Base-by-base conservation (phyloP, 1,140 invertebrate genomes). In the Platyscapa corneri region DNA sequence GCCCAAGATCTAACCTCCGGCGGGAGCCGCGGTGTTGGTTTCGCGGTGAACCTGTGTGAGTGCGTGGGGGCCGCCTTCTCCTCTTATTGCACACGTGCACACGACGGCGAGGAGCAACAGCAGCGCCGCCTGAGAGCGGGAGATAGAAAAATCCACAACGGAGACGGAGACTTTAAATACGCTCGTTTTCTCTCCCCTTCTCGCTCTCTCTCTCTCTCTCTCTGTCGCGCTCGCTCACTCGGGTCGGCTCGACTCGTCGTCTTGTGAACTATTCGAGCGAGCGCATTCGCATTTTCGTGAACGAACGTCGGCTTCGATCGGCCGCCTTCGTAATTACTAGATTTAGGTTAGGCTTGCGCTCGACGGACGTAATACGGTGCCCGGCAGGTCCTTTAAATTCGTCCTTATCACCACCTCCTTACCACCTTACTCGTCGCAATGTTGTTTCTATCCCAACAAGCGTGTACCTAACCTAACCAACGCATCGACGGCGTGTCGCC, bases 121-220 rank as follows among this genome's bases (percentile, higher is more conserved):
- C 86, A 65, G 86, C 89, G 87, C 86, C 76, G 75, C 46, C 79
- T 39, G 18, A 16, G 46, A 81, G 85, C 79, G 82, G 39, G 23
- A 14, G 56, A 77, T 76, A 32, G 82, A 77, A 64, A 65, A 83
- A 49, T 64, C 12, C 56, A n/a, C 20, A 70, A 56, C 30, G 27
- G 78, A 82, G 79, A 81, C 37, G 60, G n/a, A 72, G 46, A 34
- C 42, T 83, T 83, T 75, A 75, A 83, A 49, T 46, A n/a, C 27
- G 6, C 72, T 3, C 72, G 27, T 12, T 30, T 27, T 8, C 27
- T 30, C 39, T 46, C 72, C 16, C 23, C 18, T 23, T 27, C 39
- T n/a, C 72, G 3, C 39, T 3, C 27, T 14, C 18, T 8, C 42
- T 12, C 42, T 46, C 12, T 49, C 12, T n/a, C 42, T 30, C 5